These are phyloP conservation scores for Melanerpes formicivorus DNA, from an alignment of 2,113 vertebrate genomes.

Conservation along the genomic window DNA sequence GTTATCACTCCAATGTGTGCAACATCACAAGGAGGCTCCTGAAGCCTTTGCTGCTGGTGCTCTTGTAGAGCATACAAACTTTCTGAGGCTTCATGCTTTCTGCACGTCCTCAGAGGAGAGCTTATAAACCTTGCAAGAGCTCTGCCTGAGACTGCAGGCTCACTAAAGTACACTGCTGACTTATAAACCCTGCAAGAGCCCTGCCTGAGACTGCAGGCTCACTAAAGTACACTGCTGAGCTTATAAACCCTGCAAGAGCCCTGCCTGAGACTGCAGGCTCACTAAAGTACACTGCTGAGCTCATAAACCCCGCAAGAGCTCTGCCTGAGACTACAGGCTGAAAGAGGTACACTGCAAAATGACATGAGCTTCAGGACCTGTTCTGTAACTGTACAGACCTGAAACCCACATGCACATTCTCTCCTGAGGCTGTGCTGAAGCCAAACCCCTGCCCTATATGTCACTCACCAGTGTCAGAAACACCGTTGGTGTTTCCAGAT, in stretches of 20 bases:
- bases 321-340: background rate
- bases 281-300: too few relatives aligned
- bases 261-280: background rate
- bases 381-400: background rate
- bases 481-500: background rate
- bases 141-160: background rate
- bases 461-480: background rate
- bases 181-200: background rate
- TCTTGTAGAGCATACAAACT: background rate
- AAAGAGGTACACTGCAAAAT: background rate
- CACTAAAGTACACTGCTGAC: too few relatives aligned
- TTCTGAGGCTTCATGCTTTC: background rate
- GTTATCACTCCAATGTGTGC: background rate
- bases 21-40: background rate
- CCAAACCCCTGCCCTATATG: background rate
- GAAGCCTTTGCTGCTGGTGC: background rate
- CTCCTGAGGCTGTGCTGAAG: background rate
- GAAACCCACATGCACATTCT: background rate
- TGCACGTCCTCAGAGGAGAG: background rate
- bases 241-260: background rate
- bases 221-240: too few relatives aligned
- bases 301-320: background rate
- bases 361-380: fast-evolving
- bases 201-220: background rate
- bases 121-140: background rate